phyloP scores from a whole-genome alignment of 2,888 invertebrate species.

The Eupithecia exiguata region DNA sequence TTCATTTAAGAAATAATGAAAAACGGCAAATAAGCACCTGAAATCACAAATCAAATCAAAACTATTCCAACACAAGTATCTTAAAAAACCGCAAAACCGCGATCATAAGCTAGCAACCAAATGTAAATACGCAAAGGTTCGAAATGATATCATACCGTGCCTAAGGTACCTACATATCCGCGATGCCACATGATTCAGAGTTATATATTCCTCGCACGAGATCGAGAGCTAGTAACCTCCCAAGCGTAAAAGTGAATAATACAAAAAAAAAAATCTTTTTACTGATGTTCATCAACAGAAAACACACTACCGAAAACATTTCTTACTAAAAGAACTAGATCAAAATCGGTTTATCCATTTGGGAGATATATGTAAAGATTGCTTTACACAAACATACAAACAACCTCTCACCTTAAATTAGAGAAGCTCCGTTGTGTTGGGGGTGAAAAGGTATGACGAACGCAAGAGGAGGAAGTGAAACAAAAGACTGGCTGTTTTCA shows the following conservation, averaged over 20 bases:
- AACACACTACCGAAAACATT: not conserved
- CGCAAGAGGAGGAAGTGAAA: not conserved
- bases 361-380: not conserved
- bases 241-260: not conserved
- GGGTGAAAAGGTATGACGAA: not conserved
- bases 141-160: conserved; percentile 13
- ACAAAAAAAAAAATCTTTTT: not conserved
- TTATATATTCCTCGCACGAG: not conserved
- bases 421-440: not conserved
- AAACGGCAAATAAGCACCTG: not conserved
- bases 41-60: not conserved
- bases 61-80: not conserved
- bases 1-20: not conserved
- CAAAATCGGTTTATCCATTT: not conserved
- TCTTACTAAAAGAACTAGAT: not conserved
- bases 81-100: not conserved
- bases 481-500: not conserved
- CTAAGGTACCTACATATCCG: conserved; percentile 19
- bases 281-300: not conserved
- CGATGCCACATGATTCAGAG: conserved; percentile 20
- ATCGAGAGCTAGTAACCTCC: conserved; percentile 1
- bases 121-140: not conserved
- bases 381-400: too few species aligned
- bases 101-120: not conserved
- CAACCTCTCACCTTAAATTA: not conserved